Conservation (phyloP, 2,797 vertebrate genomes). For the Harpagifer antarcticus region DNA sequence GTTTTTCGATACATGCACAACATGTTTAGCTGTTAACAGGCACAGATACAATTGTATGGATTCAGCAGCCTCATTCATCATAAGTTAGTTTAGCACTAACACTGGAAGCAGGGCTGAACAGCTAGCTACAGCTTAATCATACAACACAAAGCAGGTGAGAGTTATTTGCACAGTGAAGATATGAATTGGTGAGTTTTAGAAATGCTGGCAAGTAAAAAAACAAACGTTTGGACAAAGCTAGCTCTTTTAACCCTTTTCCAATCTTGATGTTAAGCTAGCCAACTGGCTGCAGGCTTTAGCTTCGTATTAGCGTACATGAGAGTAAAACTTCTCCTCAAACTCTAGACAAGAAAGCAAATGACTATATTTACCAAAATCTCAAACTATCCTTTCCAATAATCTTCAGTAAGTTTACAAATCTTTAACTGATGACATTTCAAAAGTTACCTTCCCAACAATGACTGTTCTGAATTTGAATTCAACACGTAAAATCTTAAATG, state of each 20-base stretch:
- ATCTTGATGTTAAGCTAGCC: background rate
- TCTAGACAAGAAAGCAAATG: background rate
- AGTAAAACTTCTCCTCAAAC: background rate
- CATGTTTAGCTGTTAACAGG: background rate
- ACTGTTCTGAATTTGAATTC: background rate
- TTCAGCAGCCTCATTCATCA: background rate
- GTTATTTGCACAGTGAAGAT: background rate
- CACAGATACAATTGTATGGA: background rate
- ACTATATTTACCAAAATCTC: background rate
- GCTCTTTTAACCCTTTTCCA: background rate
- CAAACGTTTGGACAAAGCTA: background rate
- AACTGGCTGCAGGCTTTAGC: background rate
- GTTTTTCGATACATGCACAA: background rate
- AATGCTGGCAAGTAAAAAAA: background rate
- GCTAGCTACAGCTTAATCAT: background rate
- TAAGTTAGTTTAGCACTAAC: background rate
- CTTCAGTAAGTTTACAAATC: background rate
- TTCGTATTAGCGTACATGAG: background rate
- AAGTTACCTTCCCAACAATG: too few species aligned
- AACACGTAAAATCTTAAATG: background rate
- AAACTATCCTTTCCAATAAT: conserved; percentile 4
- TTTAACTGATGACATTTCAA: too few species aligned
- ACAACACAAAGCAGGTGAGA: background rate
- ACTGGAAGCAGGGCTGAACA: background rate
- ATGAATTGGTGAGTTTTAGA: background rate